Percentiles rank a stretch among this genome's conserved stretches.
These are phyloP conservation scores for Aldabrachelys gigantea DNA, from an alignment of 2,113 vertebrate species.

Conservation along the genomic window DNA sequence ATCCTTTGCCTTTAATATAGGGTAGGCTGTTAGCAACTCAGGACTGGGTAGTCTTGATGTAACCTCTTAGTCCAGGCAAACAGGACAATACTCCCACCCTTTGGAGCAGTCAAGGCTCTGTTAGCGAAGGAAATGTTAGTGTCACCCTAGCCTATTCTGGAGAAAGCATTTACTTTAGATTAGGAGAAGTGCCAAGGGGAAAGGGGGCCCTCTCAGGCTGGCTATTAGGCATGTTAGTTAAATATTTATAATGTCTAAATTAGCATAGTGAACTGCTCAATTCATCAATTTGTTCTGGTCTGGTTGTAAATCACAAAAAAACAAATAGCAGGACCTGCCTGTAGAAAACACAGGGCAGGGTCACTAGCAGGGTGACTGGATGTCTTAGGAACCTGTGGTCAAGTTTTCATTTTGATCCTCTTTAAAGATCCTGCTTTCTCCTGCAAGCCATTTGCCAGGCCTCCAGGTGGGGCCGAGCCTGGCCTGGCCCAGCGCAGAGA, in stretches of 20 bases:
- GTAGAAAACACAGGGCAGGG: conserved; percentile 57
- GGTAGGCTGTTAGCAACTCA: neutral
- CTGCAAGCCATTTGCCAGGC: conserved; percentile 69
- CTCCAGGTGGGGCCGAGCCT: too few relatives aligned
- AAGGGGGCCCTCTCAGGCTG: conserved; percentile 71
- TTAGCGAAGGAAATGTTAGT: conserved; percentile 67
- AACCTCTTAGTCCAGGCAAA: conserved; percentile 31
- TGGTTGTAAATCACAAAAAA: conserved; percentile 62
- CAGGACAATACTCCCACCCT: conserved; percentile 12
- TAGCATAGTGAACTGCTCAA: conserved; percentile 86
- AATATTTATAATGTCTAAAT: conserved; percentile 89
- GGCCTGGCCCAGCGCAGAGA: neutral
- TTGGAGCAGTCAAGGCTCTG: conserved; percentile 43
- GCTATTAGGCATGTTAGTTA: conserved; percentile 80
- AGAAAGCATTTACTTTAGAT: conserved; percentile 81
- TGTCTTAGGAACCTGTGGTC: conserved; percentile 68
- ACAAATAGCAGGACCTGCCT: conserved; percentile 57
- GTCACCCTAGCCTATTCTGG: conserved; percentile 75
- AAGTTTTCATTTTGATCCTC: conserved; percentile 72
- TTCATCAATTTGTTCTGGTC: conserved; percentile 87
- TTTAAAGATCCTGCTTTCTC: conserved; percentile 70
- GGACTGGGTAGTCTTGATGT: neutral
- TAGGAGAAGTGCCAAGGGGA: conserved; percentile 75
- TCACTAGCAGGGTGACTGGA: conserved; percentile 66
- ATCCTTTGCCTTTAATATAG: neutral